Evolutionary conservation across 2,113 vertebrate species (phyloP), one percentile per base, ranked within the genome.

Genomic region (Phylloscopus trochilus): DNA sequence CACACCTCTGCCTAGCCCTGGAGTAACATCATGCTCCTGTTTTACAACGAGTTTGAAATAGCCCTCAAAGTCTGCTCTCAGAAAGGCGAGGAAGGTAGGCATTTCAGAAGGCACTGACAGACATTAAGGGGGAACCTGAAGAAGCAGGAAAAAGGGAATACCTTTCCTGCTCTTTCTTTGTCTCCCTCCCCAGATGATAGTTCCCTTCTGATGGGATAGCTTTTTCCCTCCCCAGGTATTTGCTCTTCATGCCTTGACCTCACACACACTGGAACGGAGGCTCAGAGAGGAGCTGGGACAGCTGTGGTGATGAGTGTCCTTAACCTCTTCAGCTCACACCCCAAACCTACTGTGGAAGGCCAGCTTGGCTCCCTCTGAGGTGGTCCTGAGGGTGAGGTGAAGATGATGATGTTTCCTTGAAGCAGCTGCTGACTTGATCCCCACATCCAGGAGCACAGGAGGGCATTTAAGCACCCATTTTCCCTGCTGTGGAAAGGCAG

Each of bases 21-120:
- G 52, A 67, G 90, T 95, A 95, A 94, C 59, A 83, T 92, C 95
- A 79, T 95, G 80, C 55, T 82, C 69, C 82, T 95, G 49, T 96
- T 94, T 94, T 95, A 72, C 77, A 86, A 44, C 8, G 0, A 58
- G 62, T 83, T 95, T 16, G 59, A 95, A 92, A 92, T 83, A 92
- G 73, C 69, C 87, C 93, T 95, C 53, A 13, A 60, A 95, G 81
- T 68, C 78, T 84, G 41, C 81, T 63, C 67, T 44, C 83, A 78
- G 90, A 87, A 85, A 74, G 62, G 41, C 1, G 1, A 43, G 52
- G 66, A 66, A 88, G 35, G 56, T 33, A 21, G 86, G 55, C 41
- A 72, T 87, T 63, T 92, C 66, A 28, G 73, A 82, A 91, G 53
- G 66, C 68, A 31, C 44, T 76, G 68, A 13, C 31, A 44, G 55